Evolutionary conservation across 2,113 vertebrate species (phyloP), one percentile per base, ranked within the genome.

Genomic region (Diglossa brunneiventris): DNA sequence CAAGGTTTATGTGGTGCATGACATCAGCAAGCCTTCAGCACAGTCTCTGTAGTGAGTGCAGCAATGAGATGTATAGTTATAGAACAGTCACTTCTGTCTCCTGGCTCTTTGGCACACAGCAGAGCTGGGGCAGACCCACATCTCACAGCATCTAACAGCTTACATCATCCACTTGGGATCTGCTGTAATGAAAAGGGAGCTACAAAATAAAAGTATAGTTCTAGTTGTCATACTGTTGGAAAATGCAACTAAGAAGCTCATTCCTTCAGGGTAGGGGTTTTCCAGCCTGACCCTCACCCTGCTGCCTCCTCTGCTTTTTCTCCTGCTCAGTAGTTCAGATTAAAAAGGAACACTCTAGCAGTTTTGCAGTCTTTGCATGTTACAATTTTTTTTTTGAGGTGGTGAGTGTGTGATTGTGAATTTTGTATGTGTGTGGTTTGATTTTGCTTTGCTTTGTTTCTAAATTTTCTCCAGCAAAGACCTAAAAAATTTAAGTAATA

Each of bases 21-120:
- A 52, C 12, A 59, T 42, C 49, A 56, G 19, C 28, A 64, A 83
- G 41, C 26, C 44, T 59, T 63, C 89, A 70, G 27, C 16, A 20
- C 8, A 11, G 28, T 52, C 15, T 42, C 21, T 14, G 15, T 2
- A 49, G 18, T 0, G 8, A 87, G 44, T 0, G 0, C 7, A 53
- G 37, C 0, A 0, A 11, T n/a, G 50, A 55, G 23, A 11, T 21
- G 2, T 9, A 20, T 20, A 13, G 24, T 15, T 11, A 11, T 5
- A 55, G 62, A n/a, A 33, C 11, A 62, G 27, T 6, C 70, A n/a
- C 19, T 24, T 30, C 23, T 75, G 26, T 18, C 42, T 83, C 16
- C 13, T 16, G 31, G 31, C 11, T 46, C 28, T 52, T 56, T 33
- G 37, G 22, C 37, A 37, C 8, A 17, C 28, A n/a, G 22, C 37